Percentiles rank a stretch among this genome's conserved stretches.
These are phyloP conservation scores for Lepidonotus clava DNA, from an alignment of 2,888 invertebrate species.

Conservation along the genomic window DNA sequence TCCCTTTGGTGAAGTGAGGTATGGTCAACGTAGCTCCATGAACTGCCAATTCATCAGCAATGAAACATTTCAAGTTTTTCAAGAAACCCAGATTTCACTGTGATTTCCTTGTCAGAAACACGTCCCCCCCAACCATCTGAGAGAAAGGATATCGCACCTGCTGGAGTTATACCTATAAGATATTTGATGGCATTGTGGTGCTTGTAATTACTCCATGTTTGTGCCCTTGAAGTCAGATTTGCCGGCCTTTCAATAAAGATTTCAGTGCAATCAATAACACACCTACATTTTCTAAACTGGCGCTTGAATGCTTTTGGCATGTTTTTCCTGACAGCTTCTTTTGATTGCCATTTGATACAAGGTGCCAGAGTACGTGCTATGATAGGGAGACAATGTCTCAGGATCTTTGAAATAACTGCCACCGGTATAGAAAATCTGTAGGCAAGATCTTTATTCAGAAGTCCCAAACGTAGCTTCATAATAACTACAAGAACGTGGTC, in stretches of 20 bases:
- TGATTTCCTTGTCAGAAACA: constrained; percentile 47
- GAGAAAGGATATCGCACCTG: constrained; percentile 25
- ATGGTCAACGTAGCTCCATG: neutral
- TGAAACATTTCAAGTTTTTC: constrained; percentile 13
- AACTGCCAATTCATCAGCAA: constrained; percentile 39
- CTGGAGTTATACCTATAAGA: constrained; percentile 49
- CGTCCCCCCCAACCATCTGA: constrained; percentile 50
- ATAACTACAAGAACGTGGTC: neutral
- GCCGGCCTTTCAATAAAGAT: constrained; percentile 49
- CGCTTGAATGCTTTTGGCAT: constrained; percentile 32
- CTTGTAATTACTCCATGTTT: constrained; percentile 55
- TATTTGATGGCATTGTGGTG: constrained; percentile 55
- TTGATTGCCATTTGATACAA: neutral
- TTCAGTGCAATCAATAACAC: constrained; percentile 55
- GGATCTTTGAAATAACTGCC: neutral
- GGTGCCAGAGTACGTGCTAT: neutral
- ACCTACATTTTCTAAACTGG: neutral
- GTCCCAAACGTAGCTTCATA: neutral
- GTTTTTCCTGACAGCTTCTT: neutral
- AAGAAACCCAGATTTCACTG: neutral
- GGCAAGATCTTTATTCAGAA: neutral
- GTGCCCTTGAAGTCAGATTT: neutral
- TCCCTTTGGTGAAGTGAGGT: neutral
- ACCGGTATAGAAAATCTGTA: neutral
- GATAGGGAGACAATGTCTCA: neutral